Base-by-base conservation (phyloP, 1,140 invertebrate species). In the Zelostemma sp. region DNA sequence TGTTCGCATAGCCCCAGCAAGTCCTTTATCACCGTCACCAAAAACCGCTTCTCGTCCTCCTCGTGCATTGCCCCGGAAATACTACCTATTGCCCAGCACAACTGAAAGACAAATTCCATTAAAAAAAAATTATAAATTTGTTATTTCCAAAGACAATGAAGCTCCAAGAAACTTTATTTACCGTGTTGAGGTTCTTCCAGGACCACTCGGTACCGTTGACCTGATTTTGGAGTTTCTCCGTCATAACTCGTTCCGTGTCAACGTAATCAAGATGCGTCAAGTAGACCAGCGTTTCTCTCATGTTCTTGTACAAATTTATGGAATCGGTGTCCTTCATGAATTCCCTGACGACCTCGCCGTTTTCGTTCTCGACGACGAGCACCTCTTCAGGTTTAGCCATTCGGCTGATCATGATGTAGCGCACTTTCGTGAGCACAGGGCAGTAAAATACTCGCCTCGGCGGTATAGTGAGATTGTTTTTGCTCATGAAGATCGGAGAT, bases 331-430 rank as follows among this genome's bases (percentile, higher is more conserved):
- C 98, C 85, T 99, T 99, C 95, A 99, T 99, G 80, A 99, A 98
- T 85, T 99, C 98, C 46, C 98, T 86, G 1, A 99, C 97, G 50
- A 99, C 97, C 87, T 99, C 98, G 18, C 98, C 98, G 86, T 99
- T 98, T 84, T 99, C 98, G 89, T 99, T 99, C 85, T 99, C 98
- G n/a, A 99, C 98, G 51, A 99, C 97, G n/a, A 99, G 88, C 4
- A 99, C 98, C 88, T 99, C 98, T 85, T 99, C 98, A 0, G 98
- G 98, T 84, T 99, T 99, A 0, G 98, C 98, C 98, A 99, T 99
- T 73, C 97, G 90, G 40, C 95, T 97, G 51, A 99, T 99, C 97
- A 99, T 99, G 16, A 99, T 97, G 72, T 95, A 94, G n/a, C 98
- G 89, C 11, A 99, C 93, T 87, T 94, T 94, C 40, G 94, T 95